A percentile compares a stretch with the other conserved stretches of the same genome.
phyloP scores from a whole-genome alignment of 2,888 invertebrate species.

The Pediacus dermestoides region DNA sequence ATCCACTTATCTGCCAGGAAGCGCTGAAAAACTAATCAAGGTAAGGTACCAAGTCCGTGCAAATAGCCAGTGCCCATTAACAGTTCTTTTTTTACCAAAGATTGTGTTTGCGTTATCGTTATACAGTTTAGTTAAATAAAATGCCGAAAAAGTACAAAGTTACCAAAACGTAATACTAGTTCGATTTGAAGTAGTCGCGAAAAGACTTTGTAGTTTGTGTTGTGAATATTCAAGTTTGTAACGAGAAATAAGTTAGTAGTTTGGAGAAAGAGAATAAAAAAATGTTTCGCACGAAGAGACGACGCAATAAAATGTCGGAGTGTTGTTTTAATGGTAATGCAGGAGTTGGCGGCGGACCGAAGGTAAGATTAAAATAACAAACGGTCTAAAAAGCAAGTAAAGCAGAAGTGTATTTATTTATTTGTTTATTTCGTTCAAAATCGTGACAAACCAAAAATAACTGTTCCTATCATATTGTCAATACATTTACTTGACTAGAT shows the following conservation, averaged over 20 bases:
- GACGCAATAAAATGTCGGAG: constrained; percentile 43
- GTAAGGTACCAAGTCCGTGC: constrained; percentile 46
- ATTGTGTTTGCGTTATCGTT: constrained; percentile 44
- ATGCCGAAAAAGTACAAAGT: constrained; percentile 21
- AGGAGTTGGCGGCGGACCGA: constrained; percentile 44
- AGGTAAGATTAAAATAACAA: constrained; percentile 49
- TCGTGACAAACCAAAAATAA: constrained; percentile 6
- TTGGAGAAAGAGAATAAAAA: constrained; percentile 14
- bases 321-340: constrained; percentile 49
- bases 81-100: constrained; percentile 45
- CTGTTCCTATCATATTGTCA: constrained; percentile 13
- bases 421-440: constrained; percentile 1
- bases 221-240: constrained; percentile 44
- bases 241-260: constrained; percentile 32
- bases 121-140: constrained; percentile 37
- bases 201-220: constrained; percentile 50
- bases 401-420: constrained; percentile 29
- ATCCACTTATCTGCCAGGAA: constrained; percentile 18
- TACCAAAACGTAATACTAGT: constrained; percentile 33
- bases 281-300: constrained; percentile 43
- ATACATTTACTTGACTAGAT: too few species aligned
- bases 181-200: constrained; percentile 38
- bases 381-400: constrained; percentile 42
- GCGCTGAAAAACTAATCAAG: constrained; percentile 30
- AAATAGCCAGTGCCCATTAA: constrained; percentile 40